These are phyloP conservation scores for Aricia agestis DNA, from an alignment of 1,140 invertebrate genomes.

Conservation along the genomic window DNA sequence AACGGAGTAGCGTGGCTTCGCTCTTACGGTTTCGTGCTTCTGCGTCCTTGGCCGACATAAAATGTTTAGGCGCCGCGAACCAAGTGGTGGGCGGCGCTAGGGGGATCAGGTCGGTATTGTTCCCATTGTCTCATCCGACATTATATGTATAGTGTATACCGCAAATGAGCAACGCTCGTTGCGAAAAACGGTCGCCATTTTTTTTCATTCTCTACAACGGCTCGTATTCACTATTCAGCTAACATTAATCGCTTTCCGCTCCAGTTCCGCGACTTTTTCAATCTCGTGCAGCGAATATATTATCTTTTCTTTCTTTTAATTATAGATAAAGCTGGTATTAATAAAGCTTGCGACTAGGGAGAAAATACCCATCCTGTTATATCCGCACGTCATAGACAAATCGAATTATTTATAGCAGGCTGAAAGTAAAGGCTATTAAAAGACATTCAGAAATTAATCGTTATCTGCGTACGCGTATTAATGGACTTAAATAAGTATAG, in stretches of 20 bases:
- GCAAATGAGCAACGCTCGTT: constrained; percentile 37
- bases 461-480: neutral
- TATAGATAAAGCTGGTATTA: neutral
- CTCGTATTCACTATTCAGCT: constrained; percentile 27
- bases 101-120: constrained; percentile 48
- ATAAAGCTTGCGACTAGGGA: neutral
- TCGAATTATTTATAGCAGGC: neutral
- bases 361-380: neutral
- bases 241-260: constrained; percentile 29
- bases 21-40: constrained; percentile 22
- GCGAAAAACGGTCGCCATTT: constrained; percentile 25
- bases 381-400: neutral
- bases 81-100: constrained; percentile 32
- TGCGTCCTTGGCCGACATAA: constrained; percentile 59
- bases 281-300: constrained; percentile 3
- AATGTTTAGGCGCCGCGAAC: constrained; percentile 50
- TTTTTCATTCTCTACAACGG: constrained; percentile 29
- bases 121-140: constrained; percentile 45
- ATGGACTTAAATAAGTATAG: no score
- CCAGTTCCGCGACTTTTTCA: constrained; percentile 21
- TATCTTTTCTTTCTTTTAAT: neutral
- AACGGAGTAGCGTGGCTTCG: no score
- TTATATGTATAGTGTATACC: constrained; percentile 34
- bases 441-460: neutral
- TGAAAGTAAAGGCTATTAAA: neutral